phyloP scores from a whole-genome alignment of 2,797 vertebrate genomes.

The Silurus aristotelis region DNA sequence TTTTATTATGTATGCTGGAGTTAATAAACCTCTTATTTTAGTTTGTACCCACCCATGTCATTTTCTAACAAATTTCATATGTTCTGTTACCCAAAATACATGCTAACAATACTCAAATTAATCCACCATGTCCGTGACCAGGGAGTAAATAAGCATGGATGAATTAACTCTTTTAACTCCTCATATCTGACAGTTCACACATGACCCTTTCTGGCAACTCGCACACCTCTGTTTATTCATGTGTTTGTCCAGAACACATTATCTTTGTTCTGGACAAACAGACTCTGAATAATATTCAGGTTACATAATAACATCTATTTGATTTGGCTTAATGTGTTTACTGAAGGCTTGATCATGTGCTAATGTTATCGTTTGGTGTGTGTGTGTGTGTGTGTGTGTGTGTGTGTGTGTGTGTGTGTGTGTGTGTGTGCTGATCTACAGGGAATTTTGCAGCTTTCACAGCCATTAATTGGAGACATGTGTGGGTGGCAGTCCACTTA shows the following conservation, averaged over 20 bases:
- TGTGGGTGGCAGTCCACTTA: constrained; percentile 3
- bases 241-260: neutral
- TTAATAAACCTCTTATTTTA: neutral
- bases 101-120: neutral
- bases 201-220: neutral
- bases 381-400: constrained; percentile 25
- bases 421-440: neutral
- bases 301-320: neutral
- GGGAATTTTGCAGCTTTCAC: constrained; percentile 17
- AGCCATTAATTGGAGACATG: constrained; percentile 15
- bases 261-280: neutral
- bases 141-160: neutral
- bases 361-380: constrained; percentile 24
- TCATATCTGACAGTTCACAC: neutral
- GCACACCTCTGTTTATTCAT: neutral
- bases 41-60: neutral
- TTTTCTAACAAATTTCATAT: neutral
- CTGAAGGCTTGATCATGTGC: neutral
- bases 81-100: neutral
- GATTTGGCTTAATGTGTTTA: constrained; percentile 30
- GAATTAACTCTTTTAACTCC: neutral
- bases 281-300: neutral
- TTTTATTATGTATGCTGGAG: no score
- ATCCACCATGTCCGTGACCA: neutral
- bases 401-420: constrained; percentile 19